Base-by-base conservation (phyloP, 2,113 vertebrate genomes). In the Myrmecophaga tridactyla region DNA sequence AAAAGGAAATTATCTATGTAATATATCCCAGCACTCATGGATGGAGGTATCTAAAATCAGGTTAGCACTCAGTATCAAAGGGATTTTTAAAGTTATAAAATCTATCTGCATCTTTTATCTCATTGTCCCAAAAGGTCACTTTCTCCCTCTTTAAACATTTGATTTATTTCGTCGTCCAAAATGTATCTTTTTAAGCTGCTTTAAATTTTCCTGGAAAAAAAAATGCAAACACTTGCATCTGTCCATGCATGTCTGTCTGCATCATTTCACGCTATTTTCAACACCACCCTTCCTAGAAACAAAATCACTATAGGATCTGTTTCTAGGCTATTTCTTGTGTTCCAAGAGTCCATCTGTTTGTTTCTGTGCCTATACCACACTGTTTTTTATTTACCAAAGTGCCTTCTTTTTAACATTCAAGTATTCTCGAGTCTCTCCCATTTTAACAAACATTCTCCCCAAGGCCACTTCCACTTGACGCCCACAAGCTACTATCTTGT, bases 101-200 rank as follows among this genome's bases (percentile, higher is more conserved):
- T 51, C 48, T 43, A 73, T 90, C 80, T 70, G 21, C 17, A 7
- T 46, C 8, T 56, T 78, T 94, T 67, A 83, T 7, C 9, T 90
- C 58, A 34, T 51, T 48, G 23, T 92, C n/a, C 29, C 58, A 56
- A 60, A 62, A 34, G 43, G 67, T 65, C 43, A 60, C 81, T 90
- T 87, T 63, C 75, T 94, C 36, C 65, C 31, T 78, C 75, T 67
- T 81, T 67, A 70, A 70, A 63, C 5, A 48, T 4, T 89, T 83
- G n/a, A 53, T 92, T 95, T 81, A 82, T 65, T 70, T 87, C 87
- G 18, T 63, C 34, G 67, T 34, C 21, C 62, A 60, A 48, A 95
- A 90, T 34, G 18, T 17, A 17, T 69, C 31, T 92, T 83, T 93
- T 46, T 10, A 86, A 92, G 60, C 21, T 81, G 18, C 31, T 60